Percentiles rank a stretch among this genome's conserved stretches.
These are phyloP conservation scores for Lutjanus argentimaculatus DNA, from an alignment of 2,797 vertebrate genomes.

Conservation along the genomic window DNA sequence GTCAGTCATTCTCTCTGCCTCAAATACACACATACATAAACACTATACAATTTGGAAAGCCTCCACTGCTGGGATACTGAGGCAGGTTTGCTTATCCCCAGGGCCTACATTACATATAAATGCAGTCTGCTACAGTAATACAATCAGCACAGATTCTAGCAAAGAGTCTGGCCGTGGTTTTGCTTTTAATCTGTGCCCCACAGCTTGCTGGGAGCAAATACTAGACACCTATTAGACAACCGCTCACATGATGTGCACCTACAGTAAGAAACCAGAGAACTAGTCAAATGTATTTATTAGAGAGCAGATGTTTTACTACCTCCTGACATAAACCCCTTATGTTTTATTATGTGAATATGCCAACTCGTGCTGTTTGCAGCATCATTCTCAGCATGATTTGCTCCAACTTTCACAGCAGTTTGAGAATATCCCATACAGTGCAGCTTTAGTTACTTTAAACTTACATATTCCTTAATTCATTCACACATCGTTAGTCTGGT, in stretches of 20 bases:
- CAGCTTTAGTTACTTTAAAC: neutral
- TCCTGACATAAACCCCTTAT: constrained; percentile 24
- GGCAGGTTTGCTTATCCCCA: constrained; percentile 44
- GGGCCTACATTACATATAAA: constrained; percentile 64
- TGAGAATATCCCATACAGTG: neutral
- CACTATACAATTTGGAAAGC: constrained; percentile 22
- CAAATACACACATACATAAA: constrained; percentile 34
- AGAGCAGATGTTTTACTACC: constrained; percentile 29
- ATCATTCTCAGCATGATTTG: constrained; percentile 9
- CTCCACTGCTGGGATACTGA: constrained; percentile 26
- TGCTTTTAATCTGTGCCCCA: constrained; percentile 54
- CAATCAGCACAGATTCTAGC: constrained; percentile 53
- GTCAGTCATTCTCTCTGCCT: constrained; percentile 6
- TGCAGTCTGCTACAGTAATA: constrained; percentile 51
- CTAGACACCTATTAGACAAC: constrained; percentile 50
- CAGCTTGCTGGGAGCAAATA: constrained; percentile 60
- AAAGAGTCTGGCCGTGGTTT: constrained; percentile 43
- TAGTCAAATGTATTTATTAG: constrained; percentile 30
- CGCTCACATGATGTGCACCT: constrained; percentile 24
- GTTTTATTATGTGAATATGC: constrained; percentile 33
- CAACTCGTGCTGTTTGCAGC: constrained; percentile 16
- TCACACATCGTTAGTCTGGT: neutral
- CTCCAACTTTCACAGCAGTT: constrained; percentile 7
- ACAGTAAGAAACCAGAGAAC: constrained; percentile 37
- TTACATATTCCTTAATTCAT: neutral